phyloP scores from a whole-genome alignment of 2,113 vertebrate genomes.

The Etheostoma cragini region DNA sequence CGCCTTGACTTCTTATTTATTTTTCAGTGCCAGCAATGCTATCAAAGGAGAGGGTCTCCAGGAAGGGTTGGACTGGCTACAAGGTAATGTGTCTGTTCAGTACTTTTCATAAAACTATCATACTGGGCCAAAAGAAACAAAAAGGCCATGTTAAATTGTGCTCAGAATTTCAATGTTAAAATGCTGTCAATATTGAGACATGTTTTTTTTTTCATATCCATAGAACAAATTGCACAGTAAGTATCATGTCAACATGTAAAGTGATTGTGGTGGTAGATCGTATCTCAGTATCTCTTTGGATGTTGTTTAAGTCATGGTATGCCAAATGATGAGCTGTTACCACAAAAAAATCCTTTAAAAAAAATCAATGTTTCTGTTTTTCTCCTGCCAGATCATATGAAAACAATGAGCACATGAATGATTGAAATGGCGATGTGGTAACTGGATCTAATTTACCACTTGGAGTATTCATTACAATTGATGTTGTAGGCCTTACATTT shows the following conservation, averaged over 20 bases:
- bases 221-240: slow-evolving; percentile 95
- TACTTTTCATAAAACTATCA: background rate
- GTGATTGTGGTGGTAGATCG: slow-evolving; percentile 32
- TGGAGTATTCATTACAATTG: slow-evolving; percentile 26
- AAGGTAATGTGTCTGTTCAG: slow-evolving; percentile 84
- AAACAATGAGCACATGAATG: slow-evolving; percentile 77
- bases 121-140: background rate
- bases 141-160: background rate
- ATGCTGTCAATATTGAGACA: slow-evolving; percentile 18
- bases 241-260: slow-evolving; percentile 74
- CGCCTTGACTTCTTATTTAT: slow-evolving; percentile 49
- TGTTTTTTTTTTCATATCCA: slow-evolving; percentile 78
- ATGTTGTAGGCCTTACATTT: slow-evolving; percentile 67
- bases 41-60: slow-evolving; percentile 96
- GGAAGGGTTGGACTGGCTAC: slow-evolving; percentile 97
- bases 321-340: background rate
- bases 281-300: slow-evolving; percentile 11
- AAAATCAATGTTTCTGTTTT: background rate
- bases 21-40: slow-evolving; percentile 94
- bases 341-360: background rate
- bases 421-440: slow-evolving; percentile 29
- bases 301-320: slow-evolving; percentile 4
- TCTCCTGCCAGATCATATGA: slow-evolving; percentile 79
- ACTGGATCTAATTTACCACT: slow-evolving; percentile 11
- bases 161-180: background rate